Conservation (phyloP, 2,113 vertebrate species). For the Saiga tatarica region DNA sequence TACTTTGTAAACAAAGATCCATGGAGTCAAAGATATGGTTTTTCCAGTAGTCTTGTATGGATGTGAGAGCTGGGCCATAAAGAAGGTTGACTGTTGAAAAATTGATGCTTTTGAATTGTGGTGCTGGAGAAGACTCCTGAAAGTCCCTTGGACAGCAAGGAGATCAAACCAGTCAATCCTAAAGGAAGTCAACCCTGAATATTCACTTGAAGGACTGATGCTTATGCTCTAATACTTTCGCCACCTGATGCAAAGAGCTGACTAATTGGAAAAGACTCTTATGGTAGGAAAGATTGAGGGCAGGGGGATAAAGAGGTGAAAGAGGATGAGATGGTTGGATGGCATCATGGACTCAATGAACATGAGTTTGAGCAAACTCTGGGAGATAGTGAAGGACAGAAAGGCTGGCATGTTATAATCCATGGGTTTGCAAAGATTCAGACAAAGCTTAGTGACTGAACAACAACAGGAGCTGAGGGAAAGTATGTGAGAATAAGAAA, state of each 20-base stretch:
- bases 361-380: background rate
- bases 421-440: background rate
- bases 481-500: background rate
- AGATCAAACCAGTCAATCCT: background rate
- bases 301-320: background rate
- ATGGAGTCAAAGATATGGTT: background rate
- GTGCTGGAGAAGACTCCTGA: background rate
- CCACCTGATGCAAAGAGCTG: background rate
- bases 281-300: background rate
- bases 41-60: background rate
- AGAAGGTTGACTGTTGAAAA: background rate
- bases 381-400: background rate
- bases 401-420: background rate
- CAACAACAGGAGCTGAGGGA: background rate
- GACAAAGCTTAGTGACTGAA: background rate
- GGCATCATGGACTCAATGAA: background rate
- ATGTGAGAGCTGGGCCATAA: background rate
- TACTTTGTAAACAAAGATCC: background rate
- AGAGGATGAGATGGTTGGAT: background rate
- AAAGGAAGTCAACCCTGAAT: background rate
- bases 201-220: background rate
- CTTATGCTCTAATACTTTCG: background rate
- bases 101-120: background rate
- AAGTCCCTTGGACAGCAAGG: background rate
- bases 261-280: background rate